Percentiles rank a stretch among this genome's conserved stretches.
These are phyloP conservation scores for Psilopsiagon aurifrons DNA, from an alignment of 2,113 vertebrate genomes.

Conservation along the genomic window DNA sequence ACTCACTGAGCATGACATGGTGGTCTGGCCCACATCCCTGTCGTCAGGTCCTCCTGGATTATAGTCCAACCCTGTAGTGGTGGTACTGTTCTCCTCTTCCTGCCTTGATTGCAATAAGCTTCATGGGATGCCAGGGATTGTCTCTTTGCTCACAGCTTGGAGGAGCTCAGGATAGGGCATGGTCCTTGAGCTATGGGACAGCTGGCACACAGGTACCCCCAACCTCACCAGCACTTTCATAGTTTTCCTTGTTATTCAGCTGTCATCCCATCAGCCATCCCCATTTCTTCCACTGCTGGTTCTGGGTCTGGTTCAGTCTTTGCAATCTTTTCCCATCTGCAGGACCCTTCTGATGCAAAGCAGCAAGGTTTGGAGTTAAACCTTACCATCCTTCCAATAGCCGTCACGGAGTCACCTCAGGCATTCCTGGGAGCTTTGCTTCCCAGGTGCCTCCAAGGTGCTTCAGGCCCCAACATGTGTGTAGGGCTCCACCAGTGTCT, in stretches of 20 bases:
- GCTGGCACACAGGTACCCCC: accelerated
- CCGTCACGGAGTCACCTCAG: neutral
- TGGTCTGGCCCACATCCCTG: neutral
- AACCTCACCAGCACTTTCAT: accelerated
- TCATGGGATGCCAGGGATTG: neutral
- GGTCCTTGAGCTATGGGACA: neutral
- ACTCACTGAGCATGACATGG: neutral
- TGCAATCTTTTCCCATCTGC: neutral
- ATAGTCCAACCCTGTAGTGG: neutral
- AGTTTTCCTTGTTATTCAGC: neutral
- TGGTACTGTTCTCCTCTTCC: neutral
- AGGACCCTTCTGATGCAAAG: neutral
- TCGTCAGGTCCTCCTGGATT: neutral
- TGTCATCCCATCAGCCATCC: neutral
- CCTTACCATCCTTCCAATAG: neutral
- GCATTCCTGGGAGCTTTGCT: neutral
- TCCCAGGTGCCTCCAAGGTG: neutral
- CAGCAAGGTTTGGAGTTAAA: neutral
- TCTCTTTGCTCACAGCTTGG: neutral
- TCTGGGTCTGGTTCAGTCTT: neutral
- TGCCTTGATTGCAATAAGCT: neutral
- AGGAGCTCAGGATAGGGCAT: neutral
- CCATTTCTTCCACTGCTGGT: neutral
- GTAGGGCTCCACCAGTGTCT: neutral
- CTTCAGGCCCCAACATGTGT: accelerated